Evolutionary conservation across 2,888 invertebrate genomes (phyloP).

Genomic region (Podotricha telesiphe): DNA sequence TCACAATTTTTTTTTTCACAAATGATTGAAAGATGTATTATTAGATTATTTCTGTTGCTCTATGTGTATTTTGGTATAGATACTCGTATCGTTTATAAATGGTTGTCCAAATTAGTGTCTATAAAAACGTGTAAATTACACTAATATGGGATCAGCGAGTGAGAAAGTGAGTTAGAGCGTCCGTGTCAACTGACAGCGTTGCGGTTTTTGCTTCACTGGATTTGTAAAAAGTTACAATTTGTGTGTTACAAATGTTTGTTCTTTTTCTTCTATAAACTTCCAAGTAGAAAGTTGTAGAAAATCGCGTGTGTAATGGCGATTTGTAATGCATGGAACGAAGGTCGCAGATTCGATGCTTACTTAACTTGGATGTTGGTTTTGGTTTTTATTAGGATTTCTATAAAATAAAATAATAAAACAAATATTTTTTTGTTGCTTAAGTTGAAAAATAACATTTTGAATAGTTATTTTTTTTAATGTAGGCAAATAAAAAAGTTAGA

Average conservation of each 20-base stretch:
- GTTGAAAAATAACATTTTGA: no score
- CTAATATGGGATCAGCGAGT: conserved; percentile 17
- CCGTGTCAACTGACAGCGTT: conserved; percentile 2
- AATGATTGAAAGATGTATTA: no score
- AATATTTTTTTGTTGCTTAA: no score
- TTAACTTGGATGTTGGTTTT: background rate
- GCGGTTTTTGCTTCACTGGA: conserved; percentile 17
- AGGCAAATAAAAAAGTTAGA: no score
- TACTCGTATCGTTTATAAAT: no score
- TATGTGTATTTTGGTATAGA: no score
- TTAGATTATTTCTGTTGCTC: no score
- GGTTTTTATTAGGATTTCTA: no score
- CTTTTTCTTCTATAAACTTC: background rate
- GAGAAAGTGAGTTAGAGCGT: conserved; percentile 14
- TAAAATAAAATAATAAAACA: no score
- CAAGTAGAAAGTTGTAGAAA: background rate
- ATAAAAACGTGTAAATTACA: conserved; percentile 13
- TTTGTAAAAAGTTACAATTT: background rate
- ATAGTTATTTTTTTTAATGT: no score
- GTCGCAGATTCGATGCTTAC: background rate
- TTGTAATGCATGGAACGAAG: background rate
- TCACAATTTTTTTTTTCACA: no score
- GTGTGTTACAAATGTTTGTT: conserved; percentile 1
- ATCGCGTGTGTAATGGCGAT: background rate
- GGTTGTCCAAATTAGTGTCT: conserved; percentile 11